These are phyloP conservation scores for Penaeus chinensis DNA, from an alignment of 1,140 invertebrate species.

Conservation along the genomic window DNA sequence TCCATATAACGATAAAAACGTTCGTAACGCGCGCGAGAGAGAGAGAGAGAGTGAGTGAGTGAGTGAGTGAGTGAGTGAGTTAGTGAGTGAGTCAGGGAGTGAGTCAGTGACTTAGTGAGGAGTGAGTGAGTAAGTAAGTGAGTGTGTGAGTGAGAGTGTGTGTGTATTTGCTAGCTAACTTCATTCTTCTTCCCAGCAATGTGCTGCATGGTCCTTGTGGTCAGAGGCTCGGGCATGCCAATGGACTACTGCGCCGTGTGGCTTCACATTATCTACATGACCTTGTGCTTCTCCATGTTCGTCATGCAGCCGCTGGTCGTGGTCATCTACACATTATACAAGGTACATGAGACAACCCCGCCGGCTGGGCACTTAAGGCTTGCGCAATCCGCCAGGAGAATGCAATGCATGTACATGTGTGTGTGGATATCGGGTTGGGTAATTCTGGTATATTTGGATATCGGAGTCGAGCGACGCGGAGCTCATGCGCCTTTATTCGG, in stretches of 20 bases:
- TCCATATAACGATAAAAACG: too few relatives aligned
- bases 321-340: conserved; percentile 56
- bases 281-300: conserved; percentile 57
- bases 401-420: too few relatives aligned
- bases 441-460: too few relatives aligned
- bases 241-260: conserved; percentile 58
- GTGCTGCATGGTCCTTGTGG: conserved; percentile 51
- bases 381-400: too few relatives aligned
- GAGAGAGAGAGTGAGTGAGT: background rate
- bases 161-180: background rate
- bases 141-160: background rate
- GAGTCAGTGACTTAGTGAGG: too few relatives aligned
- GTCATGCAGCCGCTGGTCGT: conserved; percentile 62
- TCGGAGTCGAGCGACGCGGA: too few relatives aligned
- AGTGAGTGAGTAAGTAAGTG: background rate
- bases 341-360: conserved; percentile 34
- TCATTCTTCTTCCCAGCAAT: conserved; percentile 32
- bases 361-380: too few relatives aligned
- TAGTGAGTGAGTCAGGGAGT: background rate
- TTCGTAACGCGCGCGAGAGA: too few relatives aligned
- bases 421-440: too few relatives aligned
- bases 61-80: background rate
- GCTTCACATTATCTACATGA: conserved; percentile 60
- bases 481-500: background rate
- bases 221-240: conserved; percentile 56